Conservation (phyloP, 1,140 invertebrate genomes). For the Plectus sambesii region DNA sequence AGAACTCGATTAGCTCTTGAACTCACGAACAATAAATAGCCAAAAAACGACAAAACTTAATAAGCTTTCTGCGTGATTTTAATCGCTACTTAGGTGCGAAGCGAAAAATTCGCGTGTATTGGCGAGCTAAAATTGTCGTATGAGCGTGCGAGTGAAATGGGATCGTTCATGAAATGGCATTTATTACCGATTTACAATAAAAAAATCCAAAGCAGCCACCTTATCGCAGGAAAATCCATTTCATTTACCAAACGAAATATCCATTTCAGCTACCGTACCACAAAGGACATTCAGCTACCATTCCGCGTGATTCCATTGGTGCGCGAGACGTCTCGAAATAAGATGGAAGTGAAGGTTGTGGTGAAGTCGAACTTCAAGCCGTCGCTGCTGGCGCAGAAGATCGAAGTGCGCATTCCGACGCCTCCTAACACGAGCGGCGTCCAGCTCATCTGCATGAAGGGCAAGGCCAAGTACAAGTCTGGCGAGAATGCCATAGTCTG, state of each 20-base stretch:
- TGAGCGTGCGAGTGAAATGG: too few relatives aligned
- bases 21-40: too few relatives aligned
- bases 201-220: too few relatives aligned
- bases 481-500: conserved; percentile 99
- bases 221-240: too few relatives aligned
- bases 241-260: conserved; percentile 11
- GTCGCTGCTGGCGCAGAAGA: conserved; percentile 92
- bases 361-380: conserved; percentile 99
- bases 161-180: too few relatives aligned
- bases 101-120: too few relatives aligned
- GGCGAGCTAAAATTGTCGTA: too few relatives aligned
- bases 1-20: too few relatives aligned
- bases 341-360: conserved; percentile 99
- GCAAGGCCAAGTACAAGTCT: conserved; percentile 98
- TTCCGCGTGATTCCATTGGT: conserved; percentile 98
- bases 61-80: too few relatives aligned
- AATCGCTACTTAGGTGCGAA: too few relatives aligned
- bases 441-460: conserved; percentile 95
- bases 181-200: too few relatives aligned
- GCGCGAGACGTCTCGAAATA: conserved; percentile 88
- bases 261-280: conserved; percentile 76
- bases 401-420: conserved; percentile 92
- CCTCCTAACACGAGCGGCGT: conserved; percentile 97
- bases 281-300: conserved; percentile 98
- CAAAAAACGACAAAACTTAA: too few relatives aligned